Conservation (phyloP, 2,888 invertebrate genomes). For the Ellobium chinense region DNA sequence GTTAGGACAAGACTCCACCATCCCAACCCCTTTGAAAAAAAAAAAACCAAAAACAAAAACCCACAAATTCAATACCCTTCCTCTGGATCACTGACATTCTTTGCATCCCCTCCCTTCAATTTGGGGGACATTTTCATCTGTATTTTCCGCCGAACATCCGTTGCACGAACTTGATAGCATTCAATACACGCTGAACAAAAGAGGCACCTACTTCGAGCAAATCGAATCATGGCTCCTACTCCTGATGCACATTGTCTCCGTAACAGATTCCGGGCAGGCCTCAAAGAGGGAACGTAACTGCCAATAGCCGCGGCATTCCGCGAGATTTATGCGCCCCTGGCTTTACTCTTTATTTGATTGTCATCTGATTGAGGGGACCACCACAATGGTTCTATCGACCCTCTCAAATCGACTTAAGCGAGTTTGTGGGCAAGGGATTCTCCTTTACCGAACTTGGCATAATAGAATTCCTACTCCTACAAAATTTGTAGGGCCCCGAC, state of each 20-base stretch:
- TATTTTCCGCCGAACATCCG: not conserved
- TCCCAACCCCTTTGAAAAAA: too few species aligned
- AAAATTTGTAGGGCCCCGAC: not conserved
- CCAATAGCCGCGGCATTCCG: slow-evolving; percentile 13
- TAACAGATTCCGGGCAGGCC: not conserved
- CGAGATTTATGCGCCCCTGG: slow-evolving; percentile 40
- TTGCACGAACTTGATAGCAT: not conserved
- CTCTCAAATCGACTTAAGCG: not conserved
- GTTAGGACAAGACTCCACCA: too few species aligned
- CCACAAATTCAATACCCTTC: not conserved
- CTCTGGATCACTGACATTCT: not conserved
- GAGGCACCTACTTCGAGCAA: slow-evolving; percentile 18
- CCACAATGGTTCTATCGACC: not conserved
- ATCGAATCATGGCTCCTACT: slow-evolving; percentile 25
- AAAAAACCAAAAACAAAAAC: not conserved
- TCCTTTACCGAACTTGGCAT: not conserved
- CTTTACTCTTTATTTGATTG: slow-evolving; percentile 38
- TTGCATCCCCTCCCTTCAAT: not conserved
- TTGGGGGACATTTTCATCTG: not conserved
- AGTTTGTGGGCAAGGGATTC: not conserved
- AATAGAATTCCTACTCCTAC: not conserved
- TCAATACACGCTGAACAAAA: not conserved
- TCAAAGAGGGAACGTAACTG: slow-evolving; percentile 31
- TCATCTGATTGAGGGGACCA: slow-evolving; percentile 29
- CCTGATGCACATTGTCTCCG: slow-evolving; percentile 3